phyloP scores from a whole-genome alignment of 1,140 invertebrate species.

The Holcopasites calliopsidis region DNA sequence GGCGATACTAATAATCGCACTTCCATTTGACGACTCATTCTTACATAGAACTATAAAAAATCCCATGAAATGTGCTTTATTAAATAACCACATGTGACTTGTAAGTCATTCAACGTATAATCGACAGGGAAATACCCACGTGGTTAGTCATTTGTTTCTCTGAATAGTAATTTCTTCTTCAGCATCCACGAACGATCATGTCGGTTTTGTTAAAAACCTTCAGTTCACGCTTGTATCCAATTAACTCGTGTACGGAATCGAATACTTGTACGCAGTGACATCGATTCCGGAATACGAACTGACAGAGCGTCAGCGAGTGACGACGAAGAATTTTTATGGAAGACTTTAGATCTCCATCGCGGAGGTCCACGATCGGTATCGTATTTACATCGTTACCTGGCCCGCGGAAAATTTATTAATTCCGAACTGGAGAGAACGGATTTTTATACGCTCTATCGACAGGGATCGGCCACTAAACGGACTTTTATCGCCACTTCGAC shows the following conservation, averaged over 20 bases:
- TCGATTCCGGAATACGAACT: not conserved
- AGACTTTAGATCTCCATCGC: not conserved
- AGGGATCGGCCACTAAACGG: slow-evolving; percentile 12
- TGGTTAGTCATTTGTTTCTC: not conserved
- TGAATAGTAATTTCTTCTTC: not conserved
- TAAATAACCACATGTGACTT: no score
- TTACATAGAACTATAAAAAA: no score
- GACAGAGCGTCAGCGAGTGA: not conserved
- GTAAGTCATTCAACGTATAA: no score
- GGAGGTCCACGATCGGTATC: slow-evolving; percentile 17
- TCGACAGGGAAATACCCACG: not conserved
- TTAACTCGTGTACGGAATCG: slow-evolving; percentile 1
- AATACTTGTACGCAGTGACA: slow-evolving; percentile 9
- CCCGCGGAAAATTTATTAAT: slow-evolving; percentile 39
- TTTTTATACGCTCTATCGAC: slow-evolving; percentile 3
- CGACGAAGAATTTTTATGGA: no score
- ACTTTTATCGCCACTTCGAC: slow-evolving; percentile 33
- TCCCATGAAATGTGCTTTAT: no score
- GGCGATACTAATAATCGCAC: no score
- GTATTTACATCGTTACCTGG: slow-evolving; percentile 9
- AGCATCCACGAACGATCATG: slow-evolving; percentile 12
- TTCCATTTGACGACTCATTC: no score
- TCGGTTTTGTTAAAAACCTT: slow-evolving; percentile 3
- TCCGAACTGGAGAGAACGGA: not conserved
- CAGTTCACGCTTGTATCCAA: not conserved